phyloP scores from a whole-genome alignment of 30 jellyfish, hydroid and myxozoan species.

The Aurelia sp. region DNA sequence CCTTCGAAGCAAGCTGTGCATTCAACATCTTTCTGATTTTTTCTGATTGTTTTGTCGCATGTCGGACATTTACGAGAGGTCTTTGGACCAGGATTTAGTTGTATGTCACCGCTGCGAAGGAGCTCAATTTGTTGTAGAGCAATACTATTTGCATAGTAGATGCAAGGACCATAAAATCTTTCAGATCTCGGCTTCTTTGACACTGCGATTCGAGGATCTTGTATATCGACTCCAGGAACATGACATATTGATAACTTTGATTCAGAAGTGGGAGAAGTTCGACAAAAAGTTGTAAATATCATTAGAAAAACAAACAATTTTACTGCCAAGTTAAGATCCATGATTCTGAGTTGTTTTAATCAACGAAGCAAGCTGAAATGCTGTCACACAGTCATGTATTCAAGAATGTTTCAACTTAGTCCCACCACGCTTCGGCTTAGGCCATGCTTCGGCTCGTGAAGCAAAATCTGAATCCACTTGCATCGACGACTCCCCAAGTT shows the following conservation, averaged over 20 bases:
- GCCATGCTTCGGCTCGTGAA: conserved; percentile 27
- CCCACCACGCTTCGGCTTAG: conserved; percentile 19
- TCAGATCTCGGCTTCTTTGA: not conserved
- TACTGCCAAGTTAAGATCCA: not conserved
- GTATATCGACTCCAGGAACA: conserved; percentile 2
- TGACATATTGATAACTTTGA: not conserved
- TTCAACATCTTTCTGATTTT: conserved; percentile 38
- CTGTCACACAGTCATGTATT: conserved; percentile 5
- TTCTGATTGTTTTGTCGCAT: conserved; percentile 37
- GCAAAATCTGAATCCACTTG: conserved; percentile 6
- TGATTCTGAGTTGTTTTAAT: conserved; percentile 4
- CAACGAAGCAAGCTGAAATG: conserved; percentile 5
- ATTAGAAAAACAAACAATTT: not conserved
- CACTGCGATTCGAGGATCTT: not conserved
- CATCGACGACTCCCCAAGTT: conserved; percentile 18
- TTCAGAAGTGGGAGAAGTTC: conserved; percentile 1
- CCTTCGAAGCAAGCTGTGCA: conserved; percentile 24
- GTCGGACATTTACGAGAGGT: conserved; percentile 16
- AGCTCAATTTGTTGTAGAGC: conserved; percentile 45
- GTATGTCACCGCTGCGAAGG: conserved; percentile 1
- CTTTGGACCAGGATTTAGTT: conserved; percentile 19
- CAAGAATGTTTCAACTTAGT: conserved; percentile 4
- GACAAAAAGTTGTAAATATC: conserved; percentile 3
- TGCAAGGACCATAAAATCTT: not conserved
- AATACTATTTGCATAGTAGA: conserved; percentile 33